phyloP scores from a whole-genome alignment of 2,113 vertebrate species.

The Cichladusa arquata region DNA sequence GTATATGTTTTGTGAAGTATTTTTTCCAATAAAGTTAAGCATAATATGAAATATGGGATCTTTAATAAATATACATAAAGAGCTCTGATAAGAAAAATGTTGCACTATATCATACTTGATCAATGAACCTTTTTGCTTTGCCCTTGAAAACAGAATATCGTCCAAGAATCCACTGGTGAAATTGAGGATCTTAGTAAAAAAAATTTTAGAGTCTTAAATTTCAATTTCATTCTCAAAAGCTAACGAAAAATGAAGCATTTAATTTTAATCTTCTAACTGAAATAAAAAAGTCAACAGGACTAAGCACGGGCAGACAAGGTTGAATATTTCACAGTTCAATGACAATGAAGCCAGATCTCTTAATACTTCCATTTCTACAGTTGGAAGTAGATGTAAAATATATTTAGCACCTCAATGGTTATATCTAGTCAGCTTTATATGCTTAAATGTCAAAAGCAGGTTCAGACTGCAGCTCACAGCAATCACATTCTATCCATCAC shows the following conservation, averaged over 20 bases:
- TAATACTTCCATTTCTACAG: constrained; percentile 79
- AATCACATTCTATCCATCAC: constrained; percentile 83
- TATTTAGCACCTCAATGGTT: constrained; percentile 82
- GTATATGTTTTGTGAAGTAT: constrained; percentile 65
- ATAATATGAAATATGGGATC: constrained; percentile 68
- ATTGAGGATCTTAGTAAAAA: constrained; percentile 75
- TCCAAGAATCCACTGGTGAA: constrained; percentile 71
- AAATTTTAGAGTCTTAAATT: constrained; percentile 80
- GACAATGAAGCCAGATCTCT: constrained; percentile 82
- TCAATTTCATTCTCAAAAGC: constrained; percentile 90
- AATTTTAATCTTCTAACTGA: constrained; percentile 90
- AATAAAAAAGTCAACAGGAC: constrained; percentile 92
- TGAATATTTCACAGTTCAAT: constrained; percentile 85
- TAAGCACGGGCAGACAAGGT: constrained; percentile 87
- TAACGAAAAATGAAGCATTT: constrained; percentile 89
- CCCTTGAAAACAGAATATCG: constrained; percentile 68
- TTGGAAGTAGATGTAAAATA: constrained; percentile 83
- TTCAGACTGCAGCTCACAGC: constrained; percentile 80
- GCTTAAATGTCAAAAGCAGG: constrained; percentile 88
- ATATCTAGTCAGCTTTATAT: constrained; percentile 86
- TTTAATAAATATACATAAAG: constrained; percentile 76
- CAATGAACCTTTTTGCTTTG: constrained; percentile 70
- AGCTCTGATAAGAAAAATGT: constrained; percentile 67
- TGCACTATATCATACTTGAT: constrained; percentile 71
- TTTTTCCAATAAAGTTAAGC: constrained; percentile 56